Conservation (phyloP, 2,888 invertebrate species). For the Phoronis australis region DNA sequence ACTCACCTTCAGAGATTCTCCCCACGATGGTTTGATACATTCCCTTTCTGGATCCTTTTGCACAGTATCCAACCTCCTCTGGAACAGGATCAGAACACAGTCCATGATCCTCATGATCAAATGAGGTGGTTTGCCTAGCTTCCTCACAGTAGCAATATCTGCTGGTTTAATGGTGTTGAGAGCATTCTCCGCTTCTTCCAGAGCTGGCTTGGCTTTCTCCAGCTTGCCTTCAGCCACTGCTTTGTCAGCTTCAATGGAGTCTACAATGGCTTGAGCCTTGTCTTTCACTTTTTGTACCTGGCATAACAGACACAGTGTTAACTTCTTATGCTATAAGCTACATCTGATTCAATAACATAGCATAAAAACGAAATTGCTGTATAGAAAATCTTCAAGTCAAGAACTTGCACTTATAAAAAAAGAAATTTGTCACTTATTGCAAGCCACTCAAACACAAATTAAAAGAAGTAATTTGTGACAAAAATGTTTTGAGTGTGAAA, state of each 20-base stretch:
- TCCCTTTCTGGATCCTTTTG: conserved; percentile 43
- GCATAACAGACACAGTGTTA: background rate
- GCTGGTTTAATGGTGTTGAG: conserved; percentile 56
- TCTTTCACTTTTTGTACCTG: conserved; percentile 53
- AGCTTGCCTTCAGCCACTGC: conserved; percentile 47
- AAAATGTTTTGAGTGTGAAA: too few species aligned
- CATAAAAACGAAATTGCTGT: too few species aligned
- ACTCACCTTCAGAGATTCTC: conserved; percentile 47
- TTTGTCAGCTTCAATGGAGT: conserved; percentile 48
- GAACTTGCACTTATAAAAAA: too few species aligned
- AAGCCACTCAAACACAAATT: too few species aligned
- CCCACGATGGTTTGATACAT: conserved; percentile 50
- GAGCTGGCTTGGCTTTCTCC: conserved; percentile 49
- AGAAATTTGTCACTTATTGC: too few species aligned
- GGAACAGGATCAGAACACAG: conserved; percentile 50
- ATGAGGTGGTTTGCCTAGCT: conserved; percentile 52
- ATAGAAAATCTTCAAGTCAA: too few species aligned
- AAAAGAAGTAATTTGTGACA: too few species aligned
- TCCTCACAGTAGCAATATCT: conserved; percentile 52
- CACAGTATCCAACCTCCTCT: conserved; percentile 35
- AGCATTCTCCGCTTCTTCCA: conserved; percentile 53
- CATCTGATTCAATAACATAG: too few species aligned
- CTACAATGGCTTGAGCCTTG: conserved; percentile 53
- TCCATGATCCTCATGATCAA: conserved; percentile 55
- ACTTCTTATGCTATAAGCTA: too few species aligned